Evolutionary conservation across 2,888 invertebrate genomes (phyloP), one percentile per base, ranked within the genome.

Genomic region (Masnerella sp.): DNA sequence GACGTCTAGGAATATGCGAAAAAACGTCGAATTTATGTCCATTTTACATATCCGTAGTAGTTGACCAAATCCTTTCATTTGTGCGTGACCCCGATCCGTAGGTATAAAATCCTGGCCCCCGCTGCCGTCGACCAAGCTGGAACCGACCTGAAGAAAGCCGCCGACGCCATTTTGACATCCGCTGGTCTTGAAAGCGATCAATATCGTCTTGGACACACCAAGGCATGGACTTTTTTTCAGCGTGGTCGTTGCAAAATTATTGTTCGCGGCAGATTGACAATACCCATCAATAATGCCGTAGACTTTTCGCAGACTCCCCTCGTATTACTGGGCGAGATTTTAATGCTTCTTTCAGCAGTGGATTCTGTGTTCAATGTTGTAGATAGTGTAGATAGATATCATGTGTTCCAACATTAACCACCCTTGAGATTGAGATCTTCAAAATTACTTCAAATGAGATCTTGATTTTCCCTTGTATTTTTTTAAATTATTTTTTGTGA

Each of bases 41-140:
- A 32, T 9, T 28, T 17, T 34, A 25, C 25, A 34, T 52, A 7
- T 43, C 5, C 8, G 5, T 38, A 70, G 61, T 64, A 40, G 36
- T 51, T 38, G 20, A 65, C 59, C 51, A 51, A 12, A 51, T 42
- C 61, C 65, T 74, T 45, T 70, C 51, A 74, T 76, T 69, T 71
- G 18, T 78, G 80, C 78, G 79, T 79, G 78, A 78, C 73, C 77
- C 78, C 67, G 20, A 78, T 77, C 78, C 90, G 87, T 92, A 96
- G 96, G 92, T 99, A 99, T 93, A 97, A 98, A 92, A 98, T 99
- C 91, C 93, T 99, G 91, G 96, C 96, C 89, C 98, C 99, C 82
- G 93, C 93, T 89, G 95, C 92, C 80, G 94, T 92, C 82, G 91
- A 92, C 85, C 93, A 92, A 89, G 90, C 92, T 85, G 87, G 80